Conservation (phyloP, 2,888 invertebrate genomes). For the Liodrosophila aerea region DNA sequence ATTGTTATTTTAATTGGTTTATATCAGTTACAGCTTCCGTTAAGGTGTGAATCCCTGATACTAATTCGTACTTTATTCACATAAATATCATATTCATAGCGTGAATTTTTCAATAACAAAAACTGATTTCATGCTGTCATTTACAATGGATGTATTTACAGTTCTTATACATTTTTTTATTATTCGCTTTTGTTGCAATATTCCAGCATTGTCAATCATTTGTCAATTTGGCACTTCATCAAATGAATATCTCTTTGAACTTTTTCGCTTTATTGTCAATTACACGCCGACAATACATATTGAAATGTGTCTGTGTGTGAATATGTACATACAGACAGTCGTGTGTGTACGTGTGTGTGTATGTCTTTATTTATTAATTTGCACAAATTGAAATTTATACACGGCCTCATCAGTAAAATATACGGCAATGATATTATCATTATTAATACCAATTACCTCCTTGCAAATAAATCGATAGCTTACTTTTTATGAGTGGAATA, state of each 20-base stretch:
- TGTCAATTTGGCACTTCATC: conserved; percentile 71
- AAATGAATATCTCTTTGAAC: conserved; percentile 40
- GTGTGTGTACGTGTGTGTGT: not conserved
- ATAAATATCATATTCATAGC: conserved; percentile 17
- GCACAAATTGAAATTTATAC: conserved; percentile 67
- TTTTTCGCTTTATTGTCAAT: conserved; percentile 20
- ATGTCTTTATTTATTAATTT: conserved; percentile 44
- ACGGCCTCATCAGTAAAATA: conserved; percentile 54
- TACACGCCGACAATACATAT: conserved; percentile 10
- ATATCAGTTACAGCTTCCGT: not conserved
- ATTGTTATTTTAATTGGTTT: not conserved
- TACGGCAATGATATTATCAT: conserved; percentile 58
- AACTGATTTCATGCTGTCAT: conserved; percentile 21
- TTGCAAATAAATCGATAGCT: conserved; percentile 36
- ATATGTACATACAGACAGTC: not conserved
- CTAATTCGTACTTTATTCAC: not conserved
- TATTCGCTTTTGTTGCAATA: conserved; percentile 31
- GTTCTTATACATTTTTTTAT: conserved; percentile 10
- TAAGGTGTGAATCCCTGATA: not conserved
- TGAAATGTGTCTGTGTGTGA: not conserved
- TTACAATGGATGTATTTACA: conserved; percentile 3
- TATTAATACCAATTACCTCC: conserved; percentile 53
- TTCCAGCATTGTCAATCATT: conserved; percentile 66
- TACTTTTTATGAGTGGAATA: conserved; percentile 1
- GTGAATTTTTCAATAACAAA: conserved; percentile 16